Evolutionary conservation across 2,113 vertebrate genomes (phyloP).

Genomic region (Thomomys bottae): DNA sequence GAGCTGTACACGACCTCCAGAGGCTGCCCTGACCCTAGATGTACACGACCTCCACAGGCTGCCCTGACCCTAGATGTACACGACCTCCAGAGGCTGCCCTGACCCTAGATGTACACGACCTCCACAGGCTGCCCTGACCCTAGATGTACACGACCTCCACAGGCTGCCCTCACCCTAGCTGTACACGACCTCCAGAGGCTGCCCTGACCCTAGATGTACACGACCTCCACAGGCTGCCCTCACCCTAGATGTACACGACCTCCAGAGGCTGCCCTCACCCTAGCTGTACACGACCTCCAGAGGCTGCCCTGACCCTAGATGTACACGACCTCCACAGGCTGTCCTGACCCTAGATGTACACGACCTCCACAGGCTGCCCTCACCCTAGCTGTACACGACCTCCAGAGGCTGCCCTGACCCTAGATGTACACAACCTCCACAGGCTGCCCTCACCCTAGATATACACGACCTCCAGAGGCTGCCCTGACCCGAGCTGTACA

Average conservation of each 20-base stretch:
- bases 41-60: not conserved
- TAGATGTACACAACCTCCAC: not conserved
- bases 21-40: not conserved
- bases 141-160: not conserved
- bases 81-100: not conserved
- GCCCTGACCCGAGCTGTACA: too few relatives aligned
- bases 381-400: not conserved
- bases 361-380: not conserved
- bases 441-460: too few relatives aligned
- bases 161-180: not conserved
- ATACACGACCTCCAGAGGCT: too few relatives aligned
- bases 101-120: not conserved
- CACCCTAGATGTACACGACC: not conserved
- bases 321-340: fast-evolving
- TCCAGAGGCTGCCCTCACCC: too few relatives aligned
- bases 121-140: not conserved
- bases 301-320: too few relatives aligned
- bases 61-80: not conserved
- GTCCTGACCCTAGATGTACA: not conserved
- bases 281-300: not conserved
- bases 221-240: not conserved
- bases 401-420: not conserved
- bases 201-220: not conserved
- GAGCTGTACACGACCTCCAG: not conserved
- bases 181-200: not conserved